These are phyloP conservation scores for Vannuccia rotundouncinata DNA, from an alignment of 2,888 invertebrate genomes.

Conservation along the genomic window DNA sequence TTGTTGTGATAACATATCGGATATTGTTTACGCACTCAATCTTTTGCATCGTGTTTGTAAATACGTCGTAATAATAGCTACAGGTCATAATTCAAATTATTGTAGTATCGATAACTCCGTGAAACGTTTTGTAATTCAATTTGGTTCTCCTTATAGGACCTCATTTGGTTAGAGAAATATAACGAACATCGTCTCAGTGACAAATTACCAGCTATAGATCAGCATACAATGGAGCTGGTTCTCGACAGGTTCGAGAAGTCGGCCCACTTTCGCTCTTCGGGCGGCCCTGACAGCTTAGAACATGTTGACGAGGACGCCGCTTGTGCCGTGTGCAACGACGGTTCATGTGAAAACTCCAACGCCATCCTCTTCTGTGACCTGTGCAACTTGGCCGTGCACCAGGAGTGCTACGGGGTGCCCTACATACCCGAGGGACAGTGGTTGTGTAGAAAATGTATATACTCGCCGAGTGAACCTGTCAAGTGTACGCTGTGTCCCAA, in stretches of 20 bases:
- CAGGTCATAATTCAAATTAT: too few species aligned
- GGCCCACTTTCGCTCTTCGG: conserved; percentile 67
- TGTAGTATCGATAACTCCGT: too few species aligned
- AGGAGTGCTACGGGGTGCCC: conserved; percentile 95
- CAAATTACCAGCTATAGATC: conserved; percentile 63
- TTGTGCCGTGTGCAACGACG: conserved; percentile 96
- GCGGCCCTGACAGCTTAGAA: conserved; percentile 5
- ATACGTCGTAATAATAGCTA: too few species aligned
- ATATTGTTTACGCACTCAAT: too few species aligned
- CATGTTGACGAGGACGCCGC: conserved; percentile 74
- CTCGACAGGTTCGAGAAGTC: conserved; percentile 97
- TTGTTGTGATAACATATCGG: too few species aligned
- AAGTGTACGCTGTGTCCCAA: conserved; percentile 97
- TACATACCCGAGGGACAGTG: conserved; percentile 96
- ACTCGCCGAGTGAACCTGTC: conserved; percentile 88
- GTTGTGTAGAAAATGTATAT: conserved; percentile 87
- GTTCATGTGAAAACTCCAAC: conserved; percentile 95
- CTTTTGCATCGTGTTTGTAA: too few species aligned
- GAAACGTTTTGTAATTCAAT: too few species aligned
- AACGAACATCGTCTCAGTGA: conserved; percentile 7
- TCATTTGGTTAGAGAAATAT: conserved; percentile 33
- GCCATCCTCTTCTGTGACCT: conserved; percentile 98
- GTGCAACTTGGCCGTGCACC: conserved; percentile 98
- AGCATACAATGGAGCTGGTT: conserved; percentile 82
- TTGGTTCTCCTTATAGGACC: too few species aligned